Base-by-base conservation (phyloP, 2,113 vertebrate genomes). In the Meleagris gallopavo region DNA sequence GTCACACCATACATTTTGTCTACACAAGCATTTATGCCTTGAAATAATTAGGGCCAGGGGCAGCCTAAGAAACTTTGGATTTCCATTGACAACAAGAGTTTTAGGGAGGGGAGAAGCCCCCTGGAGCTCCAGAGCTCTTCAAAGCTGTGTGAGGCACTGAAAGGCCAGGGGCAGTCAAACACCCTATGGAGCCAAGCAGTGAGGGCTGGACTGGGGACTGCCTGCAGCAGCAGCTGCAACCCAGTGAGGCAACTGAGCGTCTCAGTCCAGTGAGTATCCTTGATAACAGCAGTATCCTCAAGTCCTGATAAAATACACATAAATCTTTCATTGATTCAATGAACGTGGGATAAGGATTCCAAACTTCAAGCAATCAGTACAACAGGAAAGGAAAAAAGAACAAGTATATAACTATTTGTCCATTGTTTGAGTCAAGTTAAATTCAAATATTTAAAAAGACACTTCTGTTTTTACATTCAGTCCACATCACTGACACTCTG, bases 181-280 rank as follows among this genome's bases (percentile, higher is more conserved):
- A 18, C 2, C 0, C 54, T 17, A 9, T 0, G 3, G 46, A 82
- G 11, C 38, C 43, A 50, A 36, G 40, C 11, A 14, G 0, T 34
- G 22, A 13, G 11, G 10, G 6, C 34, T 64, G 66, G 46, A 34
- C 34, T 18, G 9, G 22, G 46, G 22, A 22, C 24, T 67, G 34
- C 46, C 18, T 77, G 45, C 72, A 91, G 67, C 69, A 83, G 57
- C 13, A 52, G n/a, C 61, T 91, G 71, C 48, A 57, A 20, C 34
- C 83, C 77, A 30, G 24, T 13, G 52, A 41, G 40, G 32, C 61
- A 16, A 55, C 34, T 64, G 9, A 52, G 61, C 13, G 40, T 58
- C 64, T 73, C 46, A 15, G 19, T 34, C 50, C 32, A 24, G 36
- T 27, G 61, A 43, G 58, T 58, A n/a, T n/a, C 19, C 55, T n/a